Evolutionary conservation across 2,797 vertebrate genomes (phyloP).

Genomic region (Pteropus rufus): DNA sequence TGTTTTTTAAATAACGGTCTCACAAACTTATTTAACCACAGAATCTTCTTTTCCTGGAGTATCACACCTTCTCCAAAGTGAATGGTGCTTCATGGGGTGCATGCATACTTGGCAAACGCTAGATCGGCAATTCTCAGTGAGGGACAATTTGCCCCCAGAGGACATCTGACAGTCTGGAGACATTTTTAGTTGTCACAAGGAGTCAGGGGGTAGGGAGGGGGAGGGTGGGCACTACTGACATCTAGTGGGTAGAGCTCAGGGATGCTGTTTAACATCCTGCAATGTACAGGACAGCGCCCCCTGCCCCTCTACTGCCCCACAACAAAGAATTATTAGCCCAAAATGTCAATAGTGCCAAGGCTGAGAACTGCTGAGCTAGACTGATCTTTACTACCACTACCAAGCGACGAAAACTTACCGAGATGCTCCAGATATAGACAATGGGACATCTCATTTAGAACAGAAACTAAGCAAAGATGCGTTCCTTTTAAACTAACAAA

Average conservation of each 20-base stretch:
- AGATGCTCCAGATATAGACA: neutral
- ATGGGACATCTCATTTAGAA: neutral
- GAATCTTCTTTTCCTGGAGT: neutral
- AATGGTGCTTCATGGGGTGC: neutral
- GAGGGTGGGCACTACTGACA: neutral
- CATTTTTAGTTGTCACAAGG: neutral
- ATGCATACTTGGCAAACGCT: neutral
- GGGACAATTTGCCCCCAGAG: neutral
- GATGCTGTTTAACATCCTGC: neutral
- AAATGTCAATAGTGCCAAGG: neutral
- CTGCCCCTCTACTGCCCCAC: too few relatives aligned
- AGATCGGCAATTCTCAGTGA: neutral
- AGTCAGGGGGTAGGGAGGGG: neutral
- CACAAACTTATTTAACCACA: neutral
- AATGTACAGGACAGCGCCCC: neutral
- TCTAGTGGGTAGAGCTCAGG: neutral
- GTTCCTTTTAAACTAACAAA: neutral
- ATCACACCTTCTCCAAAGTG: neutral
- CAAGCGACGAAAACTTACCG: neutral
- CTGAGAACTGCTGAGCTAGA: neutral
- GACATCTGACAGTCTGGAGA: neutral
- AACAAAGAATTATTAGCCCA: neutral
- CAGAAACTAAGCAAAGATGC: neutral
- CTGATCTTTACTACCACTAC: neutral
- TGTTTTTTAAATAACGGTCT: neutral